Conservation (phyloP, 2,888 invertebrate species). For the Lasioglossum lativentre region DNA sequence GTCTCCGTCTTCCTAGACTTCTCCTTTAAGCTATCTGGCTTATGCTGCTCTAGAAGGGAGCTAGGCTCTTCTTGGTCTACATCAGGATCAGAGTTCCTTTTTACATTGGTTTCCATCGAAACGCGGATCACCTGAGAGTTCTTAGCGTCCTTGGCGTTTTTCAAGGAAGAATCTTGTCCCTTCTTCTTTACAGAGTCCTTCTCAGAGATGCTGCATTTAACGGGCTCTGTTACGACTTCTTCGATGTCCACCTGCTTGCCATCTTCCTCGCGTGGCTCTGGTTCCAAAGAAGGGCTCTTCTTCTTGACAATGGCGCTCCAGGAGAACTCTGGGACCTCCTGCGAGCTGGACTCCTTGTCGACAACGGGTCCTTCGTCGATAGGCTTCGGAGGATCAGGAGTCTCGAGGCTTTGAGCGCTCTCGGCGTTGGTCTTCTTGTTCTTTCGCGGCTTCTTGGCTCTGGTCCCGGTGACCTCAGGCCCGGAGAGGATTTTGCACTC, state of each 20-base stretch:
- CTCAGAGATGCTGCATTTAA: neutral
- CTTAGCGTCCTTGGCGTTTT: neutral
- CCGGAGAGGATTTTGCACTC: conserved; percentile 77
- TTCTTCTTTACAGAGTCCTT: conserved; percentile 21
- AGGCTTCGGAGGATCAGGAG: conserved; percentile 22
- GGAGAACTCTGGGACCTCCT: conserved; percentile 29
- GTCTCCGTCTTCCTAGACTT: conserved; percentile 2
- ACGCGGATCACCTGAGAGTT: neutral
- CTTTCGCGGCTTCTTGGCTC: conserved; percentile 72
- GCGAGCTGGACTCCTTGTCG: neutral
- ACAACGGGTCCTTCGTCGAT: conserved; percentile 17
- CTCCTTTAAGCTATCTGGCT: neutral
- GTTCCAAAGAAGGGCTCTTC: conserved; percentile 50
- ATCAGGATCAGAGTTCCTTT: neutral
- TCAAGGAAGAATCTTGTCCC: conserved; percentile 17
- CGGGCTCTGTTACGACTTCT: neutral
- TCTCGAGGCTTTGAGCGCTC: conserved; percentile 27
- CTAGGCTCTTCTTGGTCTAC: neutral
- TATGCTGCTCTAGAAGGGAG: neutral
- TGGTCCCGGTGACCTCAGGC: conserved; percentile 55
- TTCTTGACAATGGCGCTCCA: conserved; percentile 76
- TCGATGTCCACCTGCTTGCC: neutral
- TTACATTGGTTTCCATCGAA: neutral
- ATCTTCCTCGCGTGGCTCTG: conserved; percentile 31
- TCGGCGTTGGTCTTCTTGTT: conserved; percentile 66